Evolutionary conservation across 2,113 vertebrate genomes (phyloP), one percentile per base, ranked within the genome.

Genomic region (Lathamus discolor): DNA sequence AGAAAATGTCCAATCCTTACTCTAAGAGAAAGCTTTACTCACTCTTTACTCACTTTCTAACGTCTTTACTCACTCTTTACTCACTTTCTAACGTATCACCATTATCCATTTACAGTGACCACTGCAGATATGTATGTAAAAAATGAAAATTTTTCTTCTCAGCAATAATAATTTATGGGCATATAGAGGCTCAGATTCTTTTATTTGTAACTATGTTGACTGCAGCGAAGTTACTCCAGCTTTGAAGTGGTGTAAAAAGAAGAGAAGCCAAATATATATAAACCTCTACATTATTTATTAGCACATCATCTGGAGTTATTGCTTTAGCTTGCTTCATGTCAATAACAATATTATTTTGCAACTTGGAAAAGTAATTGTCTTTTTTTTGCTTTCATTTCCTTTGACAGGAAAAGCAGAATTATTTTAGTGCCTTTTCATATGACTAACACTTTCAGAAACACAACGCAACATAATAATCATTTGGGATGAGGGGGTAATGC

Each of bases 381-480:
- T 86, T 59, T n/a, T 59, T 95, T 92, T 81, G 18, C 41, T 96
- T 96, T 95, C 82, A 77, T 96, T 96, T 94, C 90, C 90, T 93
- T 78, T 81, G 51, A 81, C 24, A n/a, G 83, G 76, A 90, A 83
- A 78, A 86, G 8, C 28, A 37, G 78, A 96, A 86, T 94, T 86
- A 75, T 94, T 90, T 88, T 67, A 44, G 39, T 90, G 76, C 12
- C 39, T 23, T 95, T 96, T 86, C 88, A 86, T 76, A 95, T 95
- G 73, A 92, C 61, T 96, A 95, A 93, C 61, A 68, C 75, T 83
- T 95, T 83, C 72, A 88, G 49, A 70, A 95, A 70, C 72, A 85
- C n/a, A 62, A 83, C 88, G 8, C 49, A 90, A 64, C 2, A 1
- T 48, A 88, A 82, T 68, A 67, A 75, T 68, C 48, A 52, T 78